Evolutionary conservation across 2,888 invertebrate species (phyloP), one percentile per base, ranked within the genome.

Genomic region (Tridacna crocea): DNA sequence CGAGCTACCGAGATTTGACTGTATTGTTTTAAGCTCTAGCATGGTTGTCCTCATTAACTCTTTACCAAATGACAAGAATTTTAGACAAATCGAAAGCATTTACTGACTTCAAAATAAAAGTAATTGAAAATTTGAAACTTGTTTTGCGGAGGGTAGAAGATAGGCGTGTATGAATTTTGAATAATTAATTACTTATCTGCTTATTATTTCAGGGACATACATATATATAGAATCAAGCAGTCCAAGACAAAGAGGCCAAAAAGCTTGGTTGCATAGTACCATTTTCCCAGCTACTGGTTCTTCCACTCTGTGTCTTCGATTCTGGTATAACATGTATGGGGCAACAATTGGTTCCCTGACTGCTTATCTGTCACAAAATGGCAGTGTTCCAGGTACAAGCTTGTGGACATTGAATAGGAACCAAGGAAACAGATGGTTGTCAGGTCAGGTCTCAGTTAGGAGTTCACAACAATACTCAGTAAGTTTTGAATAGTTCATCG

Each of bases 311-410:
- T 93, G 93, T 79, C 81, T 93, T 15, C 88, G 88, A 17, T 93
- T 93, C 86, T 92, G 91, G 92, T 94, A 92, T 85, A 90, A 90
- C 85, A 92, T 94, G 93, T 88, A 90, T 77, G 94, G 94, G 11
- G 65, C 68, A n/a, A 80, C 86, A 24, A 87, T 91, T 19, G 94
- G 93, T 15, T 82, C 87, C 11, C 90, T 94, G 60, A 88, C 87
- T 51, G 88, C 93, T 22, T 91, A 90, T 77, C 63, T 88, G 46
- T 83, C 85, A n/a, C 80, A 85, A 51, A 90, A 90, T 77, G 87
- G 89, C n/a, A 82, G 81, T 12, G 17, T 85, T 36, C 85, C 88
- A 48, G 90, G 91, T 27, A 79, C 65, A 47, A 75, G 82, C 17
- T 72, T 91, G 8, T 93, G 93, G 93, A 72, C 87, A 22, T 87